These are phyloP conservation scores for Bombyx mori DNA, from an alignment of 1,140 invertebrate species.

Conservation along the genomic window DNA sequence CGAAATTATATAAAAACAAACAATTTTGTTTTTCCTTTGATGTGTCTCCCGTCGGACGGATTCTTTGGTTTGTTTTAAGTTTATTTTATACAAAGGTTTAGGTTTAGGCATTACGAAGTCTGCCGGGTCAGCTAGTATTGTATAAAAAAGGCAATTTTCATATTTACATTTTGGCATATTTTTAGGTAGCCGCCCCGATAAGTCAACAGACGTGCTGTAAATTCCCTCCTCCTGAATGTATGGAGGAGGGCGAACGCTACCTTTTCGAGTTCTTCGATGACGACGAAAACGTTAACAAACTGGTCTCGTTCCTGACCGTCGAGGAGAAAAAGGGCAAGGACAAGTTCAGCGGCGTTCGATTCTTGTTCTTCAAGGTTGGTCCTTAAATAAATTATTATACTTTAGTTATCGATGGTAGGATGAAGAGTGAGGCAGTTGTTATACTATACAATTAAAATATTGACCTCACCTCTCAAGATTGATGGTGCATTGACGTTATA, in stretches of 20 bases:
- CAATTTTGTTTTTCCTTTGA: too few relatives aligned
- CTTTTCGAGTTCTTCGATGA: conserved; percentile 82
- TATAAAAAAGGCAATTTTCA: too few relatives aligned
- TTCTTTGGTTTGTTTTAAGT: too few relatives aligned
- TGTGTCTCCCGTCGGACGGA: too few relatives aligned
- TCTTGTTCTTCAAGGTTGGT: conserved; percentile 81
- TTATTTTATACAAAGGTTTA: too few relatives aligned
- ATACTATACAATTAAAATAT: too few relatives aligned
- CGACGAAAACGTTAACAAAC: conserved; percentile 78
- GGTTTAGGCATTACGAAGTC: too few relatives aligned
- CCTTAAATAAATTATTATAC: background rate
- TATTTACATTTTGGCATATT: conserved; percentile 29
- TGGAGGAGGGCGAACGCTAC: conserved; percentile 74
- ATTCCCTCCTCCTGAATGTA: conserved; percentile 46
- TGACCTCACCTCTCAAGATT: too few relatives aligned
- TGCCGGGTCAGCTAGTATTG: too few relatives aligned
- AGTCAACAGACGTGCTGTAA: conserved; percentile 35
- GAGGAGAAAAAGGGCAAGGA: conserved; percentile 92
- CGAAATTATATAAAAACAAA: too few relatives aligned
- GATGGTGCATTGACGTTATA: too few relatives aligned
- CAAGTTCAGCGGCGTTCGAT: conserved; percentile 79
- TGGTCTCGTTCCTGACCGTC: conserved; percentile 83
- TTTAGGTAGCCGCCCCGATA: conserved; percentile 43
- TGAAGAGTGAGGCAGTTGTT: too few relatives aligned
- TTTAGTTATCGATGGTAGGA: background rate